Base-by-base conservation (phyloP, 2,113 vertebrate species). In the Reinhardtius hippoglossoides region DNA sequence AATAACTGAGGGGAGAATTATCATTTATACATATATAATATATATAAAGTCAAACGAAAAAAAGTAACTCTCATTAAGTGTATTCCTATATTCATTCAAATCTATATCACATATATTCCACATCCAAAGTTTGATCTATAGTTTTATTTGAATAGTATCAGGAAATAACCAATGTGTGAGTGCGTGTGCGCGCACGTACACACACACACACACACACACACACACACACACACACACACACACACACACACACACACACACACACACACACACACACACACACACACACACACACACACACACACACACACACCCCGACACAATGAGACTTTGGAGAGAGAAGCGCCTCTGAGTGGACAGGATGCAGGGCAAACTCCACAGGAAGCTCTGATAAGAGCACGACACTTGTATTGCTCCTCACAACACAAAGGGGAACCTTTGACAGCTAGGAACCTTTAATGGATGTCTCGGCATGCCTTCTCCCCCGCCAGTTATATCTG, bases 371-470 rank as follows among this genome's bases (percentile, higher is more conserved):
- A 81, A 90, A 89, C 91, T 91, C 92, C 90, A 91, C 91, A 88
- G 92, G 92, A 93, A 92, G 90, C 91, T 83, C 84, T 89, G 91
- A 93, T 93, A 92, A 93, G 92, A 93, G 91, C 92, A 86, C 88
- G 74, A 92, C 91, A 92, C 90, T 89, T 90, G 91, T 91, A 91
- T 82, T 71, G 83, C 87, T 91, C 87, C 92, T 90, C 83, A 84
- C 65, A 85, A 88, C 86, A 93, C 92, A 93, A 93, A 93, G 86
- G 90, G 90, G 91, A 93, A 93, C 91, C 91, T 93, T 93, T 93
- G 92, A 93, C 91, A 93, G 92, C 91, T 88, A 87, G 89, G 83
- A 92, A 91, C 91, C 89, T 89, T 92, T 93, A 93, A 93, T 93
- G 91, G 92, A 91, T 87, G 90, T 91, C 91, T 92, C 86, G 84